Conservation (phyloP, 92 coral and sea anemone species). For the Isaurus tuberculatus region DNA sequence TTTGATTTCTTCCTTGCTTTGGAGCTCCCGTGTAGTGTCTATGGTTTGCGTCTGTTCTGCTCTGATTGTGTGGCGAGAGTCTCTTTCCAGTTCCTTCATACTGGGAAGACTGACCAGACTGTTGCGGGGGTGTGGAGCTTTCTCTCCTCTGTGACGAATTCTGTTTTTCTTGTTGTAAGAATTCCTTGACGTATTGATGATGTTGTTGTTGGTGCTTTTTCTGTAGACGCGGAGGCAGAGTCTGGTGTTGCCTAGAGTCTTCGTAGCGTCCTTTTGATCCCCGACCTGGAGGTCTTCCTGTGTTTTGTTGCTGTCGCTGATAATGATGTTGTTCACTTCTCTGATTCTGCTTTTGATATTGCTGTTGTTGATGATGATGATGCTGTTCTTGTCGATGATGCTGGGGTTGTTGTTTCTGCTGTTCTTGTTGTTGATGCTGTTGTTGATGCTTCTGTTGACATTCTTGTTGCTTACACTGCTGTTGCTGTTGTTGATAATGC, state of each 20-base stretch:
- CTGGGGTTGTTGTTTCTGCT: conserved; percentile 4
- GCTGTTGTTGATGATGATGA: conserved; percentile 61
- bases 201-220: conserved; percentile 90
- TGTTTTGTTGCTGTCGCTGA: conserved; percentile 73
- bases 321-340: conserved; percentile 50
- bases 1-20: conserved; percentile 57
- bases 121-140: conserved; percentile 45
- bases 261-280: conserved; percentile 83
- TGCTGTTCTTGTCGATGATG: conserved; percentile 34
- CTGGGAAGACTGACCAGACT: conserved; percentile 12
- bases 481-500: background rate
- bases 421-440: background rate
- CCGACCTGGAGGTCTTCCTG: conserved; percentile 70
- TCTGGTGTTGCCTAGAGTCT: conserved; percentile 72
- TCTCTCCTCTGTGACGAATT: conserved; percentile 35
- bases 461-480: background rate
- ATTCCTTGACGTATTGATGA: conserved; percentile 73
- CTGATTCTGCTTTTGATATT: conserved; percentile 65
- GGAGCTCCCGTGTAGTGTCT: conserved; percentile 46
- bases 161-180: conserved; percentile 51
- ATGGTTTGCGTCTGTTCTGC: conserved; percentile 25
- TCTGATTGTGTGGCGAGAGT: conserved; percentile 17
- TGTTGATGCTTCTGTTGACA: background rate
- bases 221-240: conserved; percentile 87
- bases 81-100: conserved; percentile 49